A percentile compares a stretch with the other conserved stretches of the same genome.
Evolutionary conservation across 2,888 invertebrate genomes (phyloP).

Genomic region (Archips xylosteana): DNA sequence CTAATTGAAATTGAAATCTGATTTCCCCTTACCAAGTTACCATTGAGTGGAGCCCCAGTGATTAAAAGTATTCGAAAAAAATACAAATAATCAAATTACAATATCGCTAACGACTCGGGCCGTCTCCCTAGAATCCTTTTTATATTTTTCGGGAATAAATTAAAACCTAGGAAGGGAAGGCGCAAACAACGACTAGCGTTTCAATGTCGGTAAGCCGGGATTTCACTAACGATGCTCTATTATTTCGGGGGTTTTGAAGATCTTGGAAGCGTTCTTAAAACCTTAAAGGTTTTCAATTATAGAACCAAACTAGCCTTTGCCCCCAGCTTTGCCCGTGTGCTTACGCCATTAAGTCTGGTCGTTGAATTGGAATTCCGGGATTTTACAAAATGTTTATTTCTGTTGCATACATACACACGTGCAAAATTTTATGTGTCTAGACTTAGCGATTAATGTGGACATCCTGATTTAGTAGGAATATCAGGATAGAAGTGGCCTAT

Average conservation of each 20-base stretch:
- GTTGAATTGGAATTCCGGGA: too few species aligned
- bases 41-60: slow-evolving; percentile 70
- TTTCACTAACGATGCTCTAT: slow-evolving; percentile 50
- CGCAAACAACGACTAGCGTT: slow-evolving; percentile 74
- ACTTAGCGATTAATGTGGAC: too few species aligned
- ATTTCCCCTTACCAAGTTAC: slow-evolving; percentile 68
- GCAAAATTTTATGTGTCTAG: too few species aligned
- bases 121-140: slow-evolving; percentile 82
- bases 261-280: slow-evolving; percentile 45
- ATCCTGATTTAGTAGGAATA: too few species aligned
- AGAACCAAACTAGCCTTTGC: neutral
- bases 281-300: slow-evolving; percentile 20
- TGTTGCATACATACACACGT: too few species aligned
- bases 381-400: too few species aligned
- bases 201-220: slow-evolving; percentile 67
- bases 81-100: slow-evolving; percentile 87
- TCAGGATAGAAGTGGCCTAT: too few species aligned
- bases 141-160: slow-evolving; percentile 84
- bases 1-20: slow-evolving; percentile 86
- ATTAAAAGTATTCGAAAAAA: slow-evolving; percentile 85
- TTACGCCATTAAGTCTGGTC: too few species aligned
- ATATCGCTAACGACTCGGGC: slow-evolving; percentile 83
- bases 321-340: too few species aligned
- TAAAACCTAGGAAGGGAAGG: slow-evolving; percentile 73
- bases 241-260: slow-evolving; percentile 36